These are phyloP conservation scores for Homarus americanus DNA, from an alignment of 1,140 invertebrate species.

Conservation along the genomic window DNA sequence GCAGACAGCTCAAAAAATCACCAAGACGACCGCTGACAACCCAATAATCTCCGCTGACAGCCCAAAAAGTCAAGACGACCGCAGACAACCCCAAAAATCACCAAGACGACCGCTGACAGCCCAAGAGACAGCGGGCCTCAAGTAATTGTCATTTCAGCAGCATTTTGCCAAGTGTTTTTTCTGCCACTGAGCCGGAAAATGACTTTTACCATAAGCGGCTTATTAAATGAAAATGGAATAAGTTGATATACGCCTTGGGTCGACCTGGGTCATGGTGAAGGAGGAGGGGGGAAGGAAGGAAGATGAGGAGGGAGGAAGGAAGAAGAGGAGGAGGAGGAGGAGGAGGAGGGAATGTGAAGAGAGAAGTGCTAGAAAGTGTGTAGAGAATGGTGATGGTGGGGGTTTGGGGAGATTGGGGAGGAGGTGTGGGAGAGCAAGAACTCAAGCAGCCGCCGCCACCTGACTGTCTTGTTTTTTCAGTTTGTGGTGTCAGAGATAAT, in stretches of 20 bases:
- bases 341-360: background rate
- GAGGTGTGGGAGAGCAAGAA: too few species aligned
- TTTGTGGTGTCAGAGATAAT: too few species aligned
- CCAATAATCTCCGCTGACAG: too few species aligned
- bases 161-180: slow-evolving; percentile 24
- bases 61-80: too few species aligned
- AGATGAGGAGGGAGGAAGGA: background rate
- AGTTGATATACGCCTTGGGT: background rate
- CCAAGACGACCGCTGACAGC: too few species aligned
- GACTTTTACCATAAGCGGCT: slow-evolving; percentile 51
- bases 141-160: slow-evolving; percentile 9
- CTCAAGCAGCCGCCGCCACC: too few species aligned
- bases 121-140: too few species aligned
- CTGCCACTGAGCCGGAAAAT: slow-evolving; percentile 38
- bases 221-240: slow-evolving; percentile 44
- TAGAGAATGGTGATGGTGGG: too few species aligned
- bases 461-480: too few species aligned
- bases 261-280: background rate
- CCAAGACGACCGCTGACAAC: background rate
- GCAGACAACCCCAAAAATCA: too few species aligned
- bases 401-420: too few species aligned
- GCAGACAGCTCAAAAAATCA: background rate
- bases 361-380: too few species aligned
- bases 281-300: background rate
- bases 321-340: background rate